Percentiles rank a stretch among this genome's conserved stretches.
phyloP scores from a whole-genome alignment of 2,113 vertebrate genomes.

The Cariama cristata region DNA sequence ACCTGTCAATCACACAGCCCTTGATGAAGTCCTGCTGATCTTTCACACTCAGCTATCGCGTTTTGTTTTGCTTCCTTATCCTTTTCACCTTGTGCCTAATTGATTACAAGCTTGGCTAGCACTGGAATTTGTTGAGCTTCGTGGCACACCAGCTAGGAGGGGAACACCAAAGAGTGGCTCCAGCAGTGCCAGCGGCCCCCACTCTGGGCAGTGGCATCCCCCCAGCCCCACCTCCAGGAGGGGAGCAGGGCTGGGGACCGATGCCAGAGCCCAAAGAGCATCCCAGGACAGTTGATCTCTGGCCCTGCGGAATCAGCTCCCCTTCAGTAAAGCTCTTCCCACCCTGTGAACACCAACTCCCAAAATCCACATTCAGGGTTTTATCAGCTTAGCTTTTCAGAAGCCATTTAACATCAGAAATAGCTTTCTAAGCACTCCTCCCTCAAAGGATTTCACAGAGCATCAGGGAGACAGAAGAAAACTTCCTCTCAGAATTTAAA shows the following conservation, averaged over 20 bases:
- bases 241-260: fast-evolving
- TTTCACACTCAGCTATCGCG: not conserved
- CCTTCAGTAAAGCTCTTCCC: not conserved
- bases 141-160: fast-evolving
- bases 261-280: not conserved
- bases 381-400: not conserved
- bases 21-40: not conserved
- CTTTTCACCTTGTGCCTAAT: not conserved
- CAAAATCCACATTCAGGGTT: not conserved
- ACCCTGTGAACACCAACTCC: not conserved
- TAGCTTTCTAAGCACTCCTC: not conserved
- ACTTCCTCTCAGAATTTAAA: not conserved
- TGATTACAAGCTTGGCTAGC: not conserved
- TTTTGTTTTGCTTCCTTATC: not conserved
- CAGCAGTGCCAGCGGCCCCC: not conserved
- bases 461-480: not conserved
- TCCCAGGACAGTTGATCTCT: not conserved
- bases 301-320: not conserved
- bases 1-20: not conserved
- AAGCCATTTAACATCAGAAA: not conserved
- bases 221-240: not conserved
- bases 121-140: not conserved
- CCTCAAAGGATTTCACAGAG: not conserved
- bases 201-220: not conserved
- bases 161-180: not conserved